Base-by-base conservation (phyloP, 2,888 invertebrate genomes). In the Folsomia candida region DNA sequence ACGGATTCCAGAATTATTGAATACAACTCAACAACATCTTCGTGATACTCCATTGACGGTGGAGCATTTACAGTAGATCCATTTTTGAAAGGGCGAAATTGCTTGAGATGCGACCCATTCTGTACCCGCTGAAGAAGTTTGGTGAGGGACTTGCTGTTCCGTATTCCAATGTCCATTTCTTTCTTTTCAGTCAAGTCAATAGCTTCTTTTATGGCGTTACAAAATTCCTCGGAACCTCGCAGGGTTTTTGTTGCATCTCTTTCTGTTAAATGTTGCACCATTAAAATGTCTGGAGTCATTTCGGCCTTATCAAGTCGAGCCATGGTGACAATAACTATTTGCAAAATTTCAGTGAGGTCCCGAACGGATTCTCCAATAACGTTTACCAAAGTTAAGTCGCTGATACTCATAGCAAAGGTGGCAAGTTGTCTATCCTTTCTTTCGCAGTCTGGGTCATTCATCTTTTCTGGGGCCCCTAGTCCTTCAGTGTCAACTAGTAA, bases 401-500 rank as follows among this genome's bases (percentile, higher is more conserved):
- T 70, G 2, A 70, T 62, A 1, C 27, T 18, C 61, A 70, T 60
- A 27, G 67, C 67, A 67, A 70, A 70, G 1, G 70, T 70, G 18
- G 70, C 67, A 64, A 70, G 57, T 14, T 24, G n/a, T 28, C 67
- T n/a, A n/a, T 70, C 70, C 11, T 51, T 60, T 24, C 24, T 14
- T 22, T 67, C 61, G 1, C 37, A 24, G 1, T 67, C 26, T 2
- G 25, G 3, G 18, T 70, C 67, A 1, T 27, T n/a, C 27, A 70
- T 67, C 11, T 47, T 59, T 20, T 70, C 61, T 2, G 67, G 67
- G 2, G 67, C 47, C 2, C 54, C 51, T 1, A 70, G 25, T 18
- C 71, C 71, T 27, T 71, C 71, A 6, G 71, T 62, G 58, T 71
- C 71, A 25, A 71, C 63, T 1, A 71, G 24, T 2, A 71, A 27